Evolutionary conservation across 1,140 invertebrate genomes (phyloP).

Genomic region (Drosophila mayri): DNA sequence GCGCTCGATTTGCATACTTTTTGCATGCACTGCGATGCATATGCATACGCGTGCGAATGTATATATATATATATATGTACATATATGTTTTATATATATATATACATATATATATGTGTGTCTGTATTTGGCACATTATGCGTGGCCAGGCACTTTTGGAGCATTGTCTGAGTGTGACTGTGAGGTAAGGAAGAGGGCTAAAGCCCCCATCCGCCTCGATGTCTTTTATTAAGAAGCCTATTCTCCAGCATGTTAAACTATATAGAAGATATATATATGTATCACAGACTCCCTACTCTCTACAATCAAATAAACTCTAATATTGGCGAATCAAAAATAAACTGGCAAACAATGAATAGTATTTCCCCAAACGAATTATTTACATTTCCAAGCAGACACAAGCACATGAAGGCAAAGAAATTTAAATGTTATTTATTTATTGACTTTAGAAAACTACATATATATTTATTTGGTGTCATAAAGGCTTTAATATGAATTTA

Average conservation of each 20-base stretch:
- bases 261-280: too few relatives aligned
- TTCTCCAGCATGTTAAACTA: not conserved
- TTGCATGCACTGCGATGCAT: conserved; percentile 65
- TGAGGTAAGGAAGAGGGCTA: not conserved
- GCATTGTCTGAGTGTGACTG: conserved; percentile 44
- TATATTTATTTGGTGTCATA: not conserved
- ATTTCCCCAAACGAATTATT: not conserved
- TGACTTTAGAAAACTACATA: not conserved
- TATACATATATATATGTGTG: conserved; percentile 13
- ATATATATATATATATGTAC: not conserved
- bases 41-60: conserved; percentile 32
- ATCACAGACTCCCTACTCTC: not conserved
- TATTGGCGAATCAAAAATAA: conserved; percentile 12
- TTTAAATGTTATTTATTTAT: too few relatives aligned
- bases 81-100: conserved; percentile 1
- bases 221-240: conserved; percentile 18
- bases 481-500: not conserved
- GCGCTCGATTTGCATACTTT: conserved; percentile 78
- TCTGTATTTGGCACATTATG: conserved; percentile 49
- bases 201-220: not conserved
- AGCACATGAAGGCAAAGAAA: too few relatives aligned
- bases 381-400: not conserved
- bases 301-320: conserved; percentile 17
- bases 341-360: not conserved
- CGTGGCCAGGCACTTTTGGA: conserved; percentile 54